Conservation (phyloP, 2,113 vertebrate genomes). For the Speoplatyrhinus poulsoni region DNA sequence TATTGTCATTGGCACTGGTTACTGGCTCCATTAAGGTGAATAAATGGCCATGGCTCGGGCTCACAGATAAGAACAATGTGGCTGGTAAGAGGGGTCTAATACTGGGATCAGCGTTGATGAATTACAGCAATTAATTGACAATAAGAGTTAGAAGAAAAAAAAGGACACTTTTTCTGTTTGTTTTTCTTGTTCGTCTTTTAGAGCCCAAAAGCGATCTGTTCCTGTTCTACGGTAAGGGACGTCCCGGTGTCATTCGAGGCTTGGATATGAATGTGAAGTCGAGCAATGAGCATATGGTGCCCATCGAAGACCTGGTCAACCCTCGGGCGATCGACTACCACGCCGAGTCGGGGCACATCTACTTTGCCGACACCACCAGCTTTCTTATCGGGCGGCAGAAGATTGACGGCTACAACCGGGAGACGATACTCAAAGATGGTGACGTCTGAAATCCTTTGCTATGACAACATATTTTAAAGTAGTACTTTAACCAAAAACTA, state of each 20-base stretch:
- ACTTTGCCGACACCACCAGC: slow-evolving; percentile 98
- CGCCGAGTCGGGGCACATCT: slow-evolving; percentile 89
- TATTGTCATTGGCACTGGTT: slow-evolving; percentile 70
- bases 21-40: slow-evolving; percentile 72
- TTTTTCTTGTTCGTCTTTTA: slow-evolving; percentile 70
- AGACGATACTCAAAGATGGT: slow-evolving; percentile 98
- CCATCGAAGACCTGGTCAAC: slow-evolving; percentile 94
- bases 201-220: slow-evolving; percentile 96
- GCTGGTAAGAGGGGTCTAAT: slow-evolving; percentile 60
- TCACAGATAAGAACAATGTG: slow-evolving; percentile 65
- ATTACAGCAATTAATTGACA: slow-evolving; percentile 69
- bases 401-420: slow-evolving; percentile 88
- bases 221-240: slow-evolving; percentile 97
- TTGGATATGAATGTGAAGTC: slow-evolving; percentile 95
- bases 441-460: background rate
- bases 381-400: slow-evolving; percentile 96
- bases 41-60: slow-evolving; percentile 45
- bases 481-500: no score
- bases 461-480: background rate
- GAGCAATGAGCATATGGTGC: slow-evolving; percentile 91
- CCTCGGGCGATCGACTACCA: slow-evolving; percentile 96
- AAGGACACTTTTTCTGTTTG: slow-evolving; percentile 56
- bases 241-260: slow-evolving; percentile 92
- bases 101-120: slow-evolving; percentile 61
- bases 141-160: slow-evolving; percentile 35